Base-by-base conservation (phyloP, 2,113 vertebrate species). In the Martes martes region DNA sequence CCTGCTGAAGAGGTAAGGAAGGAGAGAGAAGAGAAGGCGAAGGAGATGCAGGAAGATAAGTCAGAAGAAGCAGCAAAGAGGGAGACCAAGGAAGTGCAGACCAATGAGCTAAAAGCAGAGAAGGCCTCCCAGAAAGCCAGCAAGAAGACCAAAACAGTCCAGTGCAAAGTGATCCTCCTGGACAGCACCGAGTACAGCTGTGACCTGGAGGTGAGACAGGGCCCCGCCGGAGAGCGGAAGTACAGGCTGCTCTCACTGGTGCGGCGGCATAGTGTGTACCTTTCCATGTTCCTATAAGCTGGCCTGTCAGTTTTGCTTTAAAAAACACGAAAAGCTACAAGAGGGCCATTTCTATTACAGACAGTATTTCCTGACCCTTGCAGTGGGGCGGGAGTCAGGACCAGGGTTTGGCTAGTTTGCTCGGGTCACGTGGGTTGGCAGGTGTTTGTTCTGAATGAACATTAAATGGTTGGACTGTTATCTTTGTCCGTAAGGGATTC, bases 61-160 rank as follows among this genome's bases (percentile, higher is more conserved):
- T 26, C 97, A 59, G 97, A 98, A 95, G 97, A 97, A 95, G 97
- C 98, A 93, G 97, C 98, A 84, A 98, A 98, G 95, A 99, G 98
- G 71, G 99, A 99, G 89, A 98, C 99, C 28, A 99, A 99, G 95
- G 99, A 98, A 97, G 98, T 98, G 31, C 97, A 98, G 96, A 98
- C 97, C 95, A 97, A 95, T 98, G 99, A 99, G 97, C 97, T 98
- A 13, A 98, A 98, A 82, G 33, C 94, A 67, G 99, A 99, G 81
- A 98, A 97, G 88, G 96, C 98, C 73, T 98, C 98, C 74, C 99
- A 99, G 81, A 99, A 99, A 97, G 97, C 99, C 95, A 98, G 99
- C 96, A 99, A 99, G 99, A 99, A 99, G 99, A 99, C 99, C 98
- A 99, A 99, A 98, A 99, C 99, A 92, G 99, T 99, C 85, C 99